Evolutionary conservation across 2,113 vertebrate species (phyloP), one percentile per base, ranked within the genome.

Genomic region (human): DNA sequence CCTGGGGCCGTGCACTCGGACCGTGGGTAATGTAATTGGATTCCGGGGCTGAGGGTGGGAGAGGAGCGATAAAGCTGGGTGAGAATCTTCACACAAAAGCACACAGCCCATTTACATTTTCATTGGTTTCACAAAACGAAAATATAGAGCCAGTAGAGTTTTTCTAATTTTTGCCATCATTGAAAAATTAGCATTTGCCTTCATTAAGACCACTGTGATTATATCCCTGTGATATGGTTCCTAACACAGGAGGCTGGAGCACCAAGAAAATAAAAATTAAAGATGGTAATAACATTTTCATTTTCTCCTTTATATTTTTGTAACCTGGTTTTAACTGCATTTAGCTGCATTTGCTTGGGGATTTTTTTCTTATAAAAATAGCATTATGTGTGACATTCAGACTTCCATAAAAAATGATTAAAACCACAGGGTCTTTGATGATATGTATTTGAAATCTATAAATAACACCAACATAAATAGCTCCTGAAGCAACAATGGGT

Each of bases 301-400:
- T 82, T 93, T 93, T 27, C 94, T 73, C 72, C 78, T 86, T 92
- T 55, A 50, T 90, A 48, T 68, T 52, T 61, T 40, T 27, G 4
- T 35, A 93, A 72, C 81, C 59, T n/a, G 16, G n/a, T 82, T 92
- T 87, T 85, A 79, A 90, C 81, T 57, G 89, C 94, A 82, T 92
- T 87, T 87, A 82, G 87, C 88, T 57, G 93, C 95, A 83, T 95
- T 94, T 93, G 96, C 96, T 91, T 91, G 93, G 94, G 95, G 93
- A 97, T 93, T 97, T 98, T 95, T 97, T 97, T 55, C 97, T 97
- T 81, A 93, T 27, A 92, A 93, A 97, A 97, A 97, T 96, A 97
- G 79, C 87, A 66, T 97, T 96, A 97, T 93, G 97, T 87, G 94
- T 97, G 97, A 94, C 96, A 52, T 94, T 94, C 82, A 76, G 72